Evolutionary conservation across 1,140 invertebrate genomes (phyloP).

Genomic region (Helicoverpa zea): DNA sequence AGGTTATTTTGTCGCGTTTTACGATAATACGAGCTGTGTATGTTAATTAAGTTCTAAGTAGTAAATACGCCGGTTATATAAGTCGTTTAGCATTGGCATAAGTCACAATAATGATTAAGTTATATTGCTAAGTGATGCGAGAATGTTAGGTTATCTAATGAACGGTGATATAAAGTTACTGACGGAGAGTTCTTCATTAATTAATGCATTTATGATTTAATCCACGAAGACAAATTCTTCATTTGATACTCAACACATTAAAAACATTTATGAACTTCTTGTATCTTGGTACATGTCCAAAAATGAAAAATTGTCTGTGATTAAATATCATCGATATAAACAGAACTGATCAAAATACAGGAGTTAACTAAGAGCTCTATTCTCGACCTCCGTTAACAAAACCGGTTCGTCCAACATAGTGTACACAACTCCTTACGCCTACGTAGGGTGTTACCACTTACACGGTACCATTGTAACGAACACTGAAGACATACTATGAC

Average conservation of each 20-base stretch:
- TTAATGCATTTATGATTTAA: too few relatives aligned
- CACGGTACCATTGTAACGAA: not conserved
- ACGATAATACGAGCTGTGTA: not conserved
- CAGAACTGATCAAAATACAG: too few relatives aligned
- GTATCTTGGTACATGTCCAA: too few relatives aligned
- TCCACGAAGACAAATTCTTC: too few relatives aligned
- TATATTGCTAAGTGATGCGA: not conserved
- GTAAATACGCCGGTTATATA: constrained; percentile 18
- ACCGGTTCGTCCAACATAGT: not conserved
- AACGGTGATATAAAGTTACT: constrained; percentile 2
- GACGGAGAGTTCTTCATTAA: not conserved
- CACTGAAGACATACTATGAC: constrained; percentile 21
- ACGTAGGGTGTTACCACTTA: constrained; percentile 11
- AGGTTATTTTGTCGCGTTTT: constrained; percentile 6
- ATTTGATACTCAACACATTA: too few relatives aligned
- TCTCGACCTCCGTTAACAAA: too few relatives aligned
- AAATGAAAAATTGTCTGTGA: too few relatives aligned
- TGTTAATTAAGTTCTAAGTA: not conserved
- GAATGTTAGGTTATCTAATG: constrained; percentile 4
- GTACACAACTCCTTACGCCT: constrained; percentile 2
- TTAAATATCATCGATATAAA: too few relatives aligned
- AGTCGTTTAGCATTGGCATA: not conserved
- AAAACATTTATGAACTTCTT: too few relatives aligned
- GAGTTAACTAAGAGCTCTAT: too few relatives aligned
- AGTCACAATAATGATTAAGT: constrained; percentile 23